Evolutionary conservation across 2,797 vertebrate species (phyloP), one percentile per base, ranked within the genome.

Genomic region (Argyrosomus regius): DNA sequence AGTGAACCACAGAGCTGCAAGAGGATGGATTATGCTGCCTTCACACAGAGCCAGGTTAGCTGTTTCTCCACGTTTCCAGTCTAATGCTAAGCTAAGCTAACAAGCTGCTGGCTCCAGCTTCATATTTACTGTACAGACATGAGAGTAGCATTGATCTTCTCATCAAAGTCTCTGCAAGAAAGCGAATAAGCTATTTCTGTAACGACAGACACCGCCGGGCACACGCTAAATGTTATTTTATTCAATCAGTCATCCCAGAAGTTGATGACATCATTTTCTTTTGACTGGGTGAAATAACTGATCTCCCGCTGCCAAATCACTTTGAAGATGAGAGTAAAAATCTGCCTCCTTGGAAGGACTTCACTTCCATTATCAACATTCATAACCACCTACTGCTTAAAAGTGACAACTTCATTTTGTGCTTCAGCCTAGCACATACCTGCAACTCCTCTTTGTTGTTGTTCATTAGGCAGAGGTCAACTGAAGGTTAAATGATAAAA

Each of bases 341-440:
- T 77, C 0, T 22, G 6, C 16, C 46, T 66, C 65, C 56, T 74
- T 78, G 65, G 54, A 86, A 77, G 65, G 62, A 80, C 69, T 77
- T 87, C 57, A 84, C 48, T 52, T 60, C 62, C 54, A 65, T 69
- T 57, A 78, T 41, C 22, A 22, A 52, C 50, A 67, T 60, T 16
- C 12, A 57, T 45, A 43, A 56, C 43, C 43, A 63, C 67, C 64
- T 64, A 69, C 78, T 89, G 82, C 78, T 86, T 89, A 86, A 90
- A 93, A 85, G 59, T 52, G 45, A 53, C 72, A 69, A 39, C 35
- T 86, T 74, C 74, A 83, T 87, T 78, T 52, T 58, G 75, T 76
- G 72, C 73, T 22, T 26, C 39, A 67, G 60, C 65, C 69, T 56
- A 62, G 28, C 62, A 59, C 81, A 2, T 1, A 43, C 31, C 22